These are phyloP conservation scores for Drosophila azteca DNA, from an alignment of 1,140 invertebrate species.

Conservation along the genomic window DNA sequence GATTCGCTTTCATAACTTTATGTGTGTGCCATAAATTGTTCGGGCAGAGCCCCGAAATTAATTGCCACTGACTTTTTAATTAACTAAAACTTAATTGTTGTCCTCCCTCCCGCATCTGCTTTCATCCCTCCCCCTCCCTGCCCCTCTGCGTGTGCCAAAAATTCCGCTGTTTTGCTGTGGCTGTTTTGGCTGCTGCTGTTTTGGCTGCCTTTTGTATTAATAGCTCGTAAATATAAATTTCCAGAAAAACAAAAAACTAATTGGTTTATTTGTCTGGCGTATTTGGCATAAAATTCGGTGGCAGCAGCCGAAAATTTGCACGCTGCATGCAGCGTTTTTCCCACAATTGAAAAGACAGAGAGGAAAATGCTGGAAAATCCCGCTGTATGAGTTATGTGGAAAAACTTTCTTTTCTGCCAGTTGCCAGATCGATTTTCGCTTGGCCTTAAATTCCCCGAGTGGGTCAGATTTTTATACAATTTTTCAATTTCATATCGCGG, in stretches of 20 bases:
- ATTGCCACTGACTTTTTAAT: slow-evolving; percentile 78
- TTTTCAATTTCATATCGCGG: slow-evolving; percentile 40
- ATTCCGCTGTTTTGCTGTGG: background rate
- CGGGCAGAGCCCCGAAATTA: slow-evolving; percentile 50
- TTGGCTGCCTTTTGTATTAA: slow-evolving; percentile 65
- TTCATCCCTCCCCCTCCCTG: background rate
- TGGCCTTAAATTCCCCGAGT: slow-evolving; percentile 14
- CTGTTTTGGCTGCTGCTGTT: slow-evolving; percentile 10
- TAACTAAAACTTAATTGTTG: slow-evolving; percentile 70
- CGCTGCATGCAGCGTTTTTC: slow-evolving; percentile 34
- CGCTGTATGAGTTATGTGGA: slow-evolving; percentile 1
- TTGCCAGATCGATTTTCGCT: slow-evolving; percentile 19
- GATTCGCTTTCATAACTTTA: slow-evolving; percentile 51
- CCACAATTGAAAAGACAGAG: slow-evolving; percentile 13
- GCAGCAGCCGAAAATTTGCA: slow-evolving; percentile 33
- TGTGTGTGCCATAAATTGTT: slow-evolving; percentile 59
- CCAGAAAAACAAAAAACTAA: slow-evolving; percentile 55
- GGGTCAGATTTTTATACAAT: slow-evolving; percentile 23
- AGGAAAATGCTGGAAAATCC: too few relatives aligned
- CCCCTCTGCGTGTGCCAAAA: too few relatives aligned
- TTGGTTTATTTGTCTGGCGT: slow-evolving; percentile 61
- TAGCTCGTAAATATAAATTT: slow-evolving; percentile 76
- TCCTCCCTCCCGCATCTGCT: too few relatives aligned
- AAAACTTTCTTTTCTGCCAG: slow-evolving; percentile 34
- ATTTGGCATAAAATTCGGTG: slow-evolving; percentile 57